A percentile compares a stretch with the other conserved stretches of the same genome.
These are phyloP conservation scores for Lymantria monacha DNA, from an alignment of 2,888 invertebrate genomes.

Conservation along the genomic window DNA sequence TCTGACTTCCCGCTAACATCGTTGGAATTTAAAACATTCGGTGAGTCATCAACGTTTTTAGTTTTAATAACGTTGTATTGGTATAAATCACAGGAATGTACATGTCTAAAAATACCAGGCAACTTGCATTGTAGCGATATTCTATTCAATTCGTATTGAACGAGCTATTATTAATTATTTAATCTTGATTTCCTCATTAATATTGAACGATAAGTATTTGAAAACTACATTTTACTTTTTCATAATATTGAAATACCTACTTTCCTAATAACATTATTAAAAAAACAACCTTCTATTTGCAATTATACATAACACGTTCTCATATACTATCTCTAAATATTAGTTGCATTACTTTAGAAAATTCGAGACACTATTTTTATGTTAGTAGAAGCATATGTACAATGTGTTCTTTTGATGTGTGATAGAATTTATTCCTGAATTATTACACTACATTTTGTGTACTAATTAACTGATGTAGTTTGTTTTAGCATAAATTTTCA, in stretches of 20 bases:
- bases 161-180: conserved; percentile 46
- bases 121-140: conserved; percentile 34
- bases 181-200: background rate
- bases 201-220: too few relatives aligned
- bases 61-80: conserved; percentile 33
- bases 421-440: too few relatives aligned
- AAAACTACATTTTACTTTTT: background rate
- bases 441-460: too few relatives aligned
- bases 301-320: too few relatives aligned
- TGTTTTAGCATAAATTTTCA: too few relatives aligned
- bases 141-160: conserved; percentile 34
- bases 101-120: conserved; percentile 40
- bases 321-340: too few relatives aligned
- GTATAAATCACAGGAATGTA: conserved; percentile 22
- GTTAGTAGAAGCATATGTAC: too few relatives aligned
- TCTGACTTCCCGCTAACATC: conserved; percentile 71
- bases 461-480: too few relatives aligned
- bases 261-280: background rate
- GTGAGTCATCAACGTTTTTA: conserved; percentile 74
- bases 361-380: too few relatives aligned
- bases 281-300: background rate
- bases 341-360: too few relatives aligned
- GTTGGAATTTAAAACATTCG: conserved; percentile 79
- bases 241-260: background rate
- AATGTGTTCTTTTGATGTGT: too few relatives aligned